phyloP scores from a whole-genome alignment of 2,888 invertebrate genomes.

The Dendrolimus pini region DNA sequence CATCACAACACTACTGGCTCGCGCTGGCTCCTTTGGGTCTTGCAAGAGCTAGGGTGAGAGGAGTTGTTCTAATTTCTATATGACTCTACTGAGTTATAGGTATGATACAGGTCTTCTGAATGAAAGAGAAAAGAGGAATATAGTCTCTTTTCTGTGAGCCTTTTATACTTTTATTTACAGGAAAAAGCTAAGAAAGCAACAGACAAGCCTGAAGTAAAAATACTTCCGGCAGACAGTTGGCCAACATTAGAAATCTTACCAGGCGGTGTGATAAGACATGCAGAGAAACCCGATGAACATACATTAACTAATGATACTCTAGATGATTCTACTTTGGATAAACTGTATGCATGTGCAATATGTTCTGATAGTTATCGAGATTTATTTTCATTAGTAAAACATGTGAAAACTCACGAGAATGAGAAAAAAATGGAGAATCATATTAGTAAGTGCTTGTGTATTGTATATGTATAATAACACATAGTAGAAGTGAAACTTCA shows the following conservation, averaged over 20 bases:
- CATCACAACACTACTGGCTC: no score
- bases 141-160: no score
- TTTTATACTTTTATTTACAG: conserved; percentile 11
- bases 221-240: conserved; percentile 43
- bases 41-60: no score
- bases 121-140: no score
- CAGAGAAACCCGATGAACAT: conserved; percentile 30
- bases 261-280: conserved; percentile 57
- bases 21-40: no score
- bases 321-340: conserved; percentile 20
- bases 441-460: background rate
- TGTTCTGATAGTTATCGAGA: conserved; percentile 54
- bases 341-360: conserved; percentile 63
- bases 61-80: no score
- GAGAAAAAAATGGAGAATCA: conserved; percentile 27
- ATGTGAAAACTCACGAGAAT: conserved; percentile 55
- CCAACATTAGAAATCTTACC: conserved; percentile 63
- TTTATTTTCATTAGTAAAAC: conserved; percentile 51
- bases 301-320: conserved; percentile 7
- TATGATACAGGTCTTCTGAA: no score
- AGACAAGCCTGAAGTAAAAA: conserved; percentile 10
- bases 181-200: conserved; percentile 16
- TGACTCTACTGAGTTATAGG: no score
- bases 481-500: no score
- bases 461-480: no score